phyloP scores from a whole-genome alignment of 2,797 vertebrate species.

The Oreochromis mossambicus region DNA sequence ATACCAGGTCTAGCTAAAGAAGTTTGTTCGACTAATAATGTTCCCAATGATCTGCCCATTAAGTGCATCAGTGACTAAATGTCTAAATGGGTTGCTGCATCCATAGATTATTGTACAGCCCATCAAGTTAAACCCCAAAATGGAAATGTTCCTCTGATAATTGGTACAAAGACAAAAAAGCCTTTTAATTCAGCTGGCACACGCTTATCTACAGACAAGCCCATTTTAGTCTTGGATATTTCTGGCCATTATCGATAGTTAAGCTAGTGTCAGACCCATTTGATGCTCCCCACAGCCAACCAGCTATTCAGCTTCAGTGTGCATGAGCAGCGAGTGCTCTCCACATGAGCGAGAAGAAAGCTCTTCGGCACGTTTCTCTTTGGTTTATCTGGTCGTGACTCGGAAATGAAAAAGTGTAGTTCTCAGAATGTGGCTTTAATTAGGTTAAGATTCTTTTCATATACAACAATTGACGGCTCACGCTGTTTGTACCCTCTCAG shows the following conservation, averaged over 20 bases:
- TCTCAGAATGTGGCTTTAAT: slow-evolving; percentile 50
- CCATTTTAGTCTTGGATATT: slow-evolving; percentile 20
- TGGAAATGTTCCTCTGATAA: slow-evolving; percentile 49
- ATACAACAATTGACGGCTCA: slow-evolving; percentile 31
- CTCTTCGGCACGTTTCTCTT: neutral
- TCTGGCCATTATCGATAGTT: slow-evolving; percentile 33
- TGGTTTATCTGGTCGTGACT: neutral
- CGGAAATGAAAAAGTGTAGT: slow-evolving; percentile 50
- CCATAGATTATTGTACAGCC: slow-evolving; percentile 45
- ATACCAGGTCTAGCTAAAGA: slow-evolving; percentile 32
- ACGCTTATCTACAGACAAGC: neutral
- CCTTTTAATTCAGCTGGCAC: slow-evolving; percentile 20
- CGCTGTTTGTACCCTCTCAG: slow-evolving; percentile 53
- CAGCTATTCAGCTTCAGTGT: neutral
- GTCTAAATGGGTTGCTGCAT: slow-evolving; percentile 36
- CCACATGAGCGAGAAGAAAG: neutral
- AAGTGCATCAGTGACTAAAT: slow-evolving; percentile 19
- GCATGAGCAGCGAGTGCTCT: neutral
- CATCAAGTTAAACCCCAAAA: slow-evolving; percentile 50
- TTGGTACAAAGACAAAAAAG: slow-evolving; percentile 6
- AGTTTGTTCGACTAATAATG: slow-evolving; percentile 31
- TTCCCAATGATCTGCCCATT: slow-evolving; percentile 38
- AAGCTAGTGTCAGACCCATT: slow-evolving; percentile 31
- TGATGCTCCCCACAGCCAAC: neutral
- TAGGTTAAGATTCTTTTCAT: slow-evolving; percentile 68